phyloP scores from a whole-genome alignment of 2,888 invertebrate genomes.

The Macrosoma leucophasiata region DNA sequence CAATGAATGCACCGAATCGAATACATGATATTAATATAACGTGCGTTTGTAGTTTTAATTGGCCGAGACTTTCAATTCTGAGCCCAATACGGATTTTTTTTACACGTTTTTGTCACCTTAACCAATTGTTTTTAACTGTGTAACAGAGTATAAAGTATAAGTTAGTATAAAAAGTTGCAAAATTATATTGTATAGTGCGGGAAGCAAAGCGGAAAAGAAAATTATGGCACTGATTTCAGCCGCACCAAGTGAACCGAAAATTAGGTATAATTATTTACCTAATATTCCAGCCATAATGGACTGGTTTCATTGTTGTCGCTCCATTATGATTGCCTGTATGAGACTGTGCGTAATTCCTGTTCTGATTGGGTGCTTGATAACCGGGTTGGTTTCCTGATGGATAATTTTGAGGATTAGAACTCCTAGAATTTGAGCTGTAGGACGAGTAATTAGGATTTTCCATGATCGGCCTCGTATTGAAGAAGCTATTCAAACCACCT shows the following conservation, averaged over 20 bases:
- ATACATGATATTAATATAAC: too few relatives aligned
- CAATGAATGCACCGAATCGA: too few relatives aligned
- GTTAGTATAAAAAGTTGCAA: too few relatives aligned
- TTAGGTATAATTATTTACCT: slow-evolving; percentile 52
- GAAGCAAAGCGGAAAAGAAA: slow-evolving; percentile 33
- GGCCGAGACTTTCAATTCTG: too few relatives aligned
- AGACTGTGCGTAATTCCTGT: slow-evolving; percentile 51
- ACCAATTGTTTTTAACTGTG: too few relatives aligned
- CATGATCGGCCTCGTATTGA: slow-evolving; percentile 64
- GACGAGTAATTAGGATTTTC: slow-evolving; percentile 64
- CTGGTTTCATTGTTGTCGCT: slow-evolving; percentile 53
- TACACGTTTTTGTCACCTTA: too few relatives aligned
- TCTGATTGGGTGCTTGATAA: slow-evolving; percentile 46
- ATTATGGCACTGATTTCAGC: slow-evolving; percentile 31
- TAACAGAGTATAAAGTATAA: too few relatives aligned
- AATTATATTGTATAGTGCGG: too few relatives aligned
- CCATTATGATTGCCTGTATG: slow-evolving; percentile 40
- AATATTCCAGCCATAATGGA: slow-evolving; percentile 64
- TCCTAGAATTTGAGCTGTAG: slow-evolving; percentile 51
- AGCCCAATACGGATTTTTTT: too few relatives aligned
- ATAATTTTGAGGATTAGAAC: slow-evolving; percentile 56
- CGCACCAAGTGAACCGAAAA: slow-evolving; percentile 30
- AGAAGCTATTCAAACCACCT: slow-evolving; percentile 44
- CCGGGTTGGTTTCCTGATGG: slow-evolving; percentile 57
- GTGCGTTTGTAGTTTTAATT: too few relatives aligned